Percentiles rank a stretch among this genome's conserved stretches.
These are phyloP conservation scores for Scaptomyza flava DNA, from an alignment of 2,888 invertebrate species.

Conservation along the genomic window DNA sequence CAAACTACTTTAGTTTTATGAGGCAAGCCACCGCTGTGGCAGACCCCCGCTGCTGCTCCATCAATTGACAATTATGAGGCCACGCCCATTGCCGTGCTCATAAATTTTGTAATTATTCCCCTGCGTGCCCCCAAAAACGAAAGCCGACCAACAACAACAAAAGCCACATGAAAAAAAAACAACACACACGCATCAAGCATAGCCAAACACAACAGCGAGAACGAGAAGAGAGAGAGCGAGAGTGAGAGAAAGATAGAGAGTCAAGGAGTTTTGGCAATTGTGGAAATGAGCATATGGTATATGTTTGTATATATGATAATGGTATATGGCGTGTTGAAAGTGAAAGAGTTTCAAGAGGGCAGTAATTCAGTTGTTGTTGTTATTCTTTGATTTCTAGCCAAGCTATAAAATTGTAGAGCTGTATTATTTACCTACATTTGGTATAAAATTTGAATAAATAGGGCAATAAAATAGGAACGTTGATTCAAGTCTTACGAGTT, in stretches of 20 bases:
- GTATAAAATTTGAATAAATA: not conserved
- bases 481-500: not conserved
- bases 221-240: not conserved
- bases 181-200: constrained; percentile 53
- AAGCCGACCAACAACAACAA: constrained; percentile 26
- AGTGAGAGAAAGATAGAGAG: not conserved
- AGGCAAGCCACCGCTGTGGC: constrained; percentile 20
- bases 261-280: constrained; percentile 26
- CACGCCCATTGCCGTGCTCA: constrained; percentile 76
- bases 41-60: constrained; percentile 25
- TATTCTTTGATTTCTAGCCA: not conserved
- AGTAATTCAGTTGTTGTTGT: not conserved
- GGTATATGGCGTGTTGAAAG: constrained; percentile 29
- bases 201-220: constrained; percentile 4
- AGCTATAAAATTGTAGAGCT: not conserved
- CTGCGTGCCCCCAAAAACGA: constrained; percentile 63
- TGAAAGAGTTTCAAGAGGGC: constrained; percentile 10
- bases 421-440: not conserved
- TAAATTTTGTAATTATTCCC: constrained; percentile 78
- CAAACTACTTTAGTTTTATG: constrained; percentile 73
- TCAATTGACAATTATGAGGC: constrained; percentile 75
- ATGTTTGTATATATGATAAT: constrained; percentile 11
- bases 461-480: not conserved
- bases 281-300: constrained; percentile 36
- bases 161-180: constrained; percentile 18